Evolutionary conservation across 2,888 invertebrate genomes (phyloP), one percentile per base, ranked within the genome.

Genomic region (Anarsia innoxiella): DNA sequence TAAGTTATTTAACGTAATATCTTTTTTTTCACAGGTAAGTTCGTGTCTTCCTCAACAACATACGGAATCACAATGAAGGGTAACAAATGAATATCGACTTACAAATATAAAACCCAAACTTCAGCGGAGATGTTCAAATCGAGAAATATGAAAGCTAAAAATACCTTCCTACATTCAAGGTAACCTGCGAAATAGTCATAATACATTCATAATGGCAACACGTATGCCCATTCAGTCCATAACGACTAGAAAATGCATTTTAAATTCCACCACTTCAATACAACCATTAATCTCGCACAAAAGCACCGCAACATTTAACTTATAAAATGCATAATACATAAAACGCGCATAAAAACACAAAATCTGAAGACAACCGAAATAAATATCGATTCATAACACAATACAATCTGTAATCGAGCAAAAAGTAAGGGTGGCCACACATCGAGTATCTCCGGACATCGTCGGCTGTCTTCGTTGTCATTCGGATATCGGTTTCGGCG

Each of bases 361-460:
- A 25, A n/a, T 25, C 25, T 3, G 3, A 19, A 60, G 62, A 67
- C 61, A 66, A 63, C 66, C 71, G 69, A 77, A 77, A 79, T 75
- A 76, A 74, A 78, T 79, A 75, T 76, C 73, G 72, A 75, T 71
- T 77, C 70, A 76, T 82, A 78, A 78, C 67, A 78, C 80, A 83
- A 82, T 83, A 77, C 78, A 80, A 82, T 80, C 76, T 63, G 56
- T 51, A 70, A 80, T 79, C 79, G 72, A 42, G 34, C 31, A 39
- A 43, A 63, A 66, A 64, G 73, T 67, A 66, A 69, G 68, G 72
- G 72, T 68, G 72, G 59, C 68, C 76, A 78, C 78, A 79, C 75
- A 72, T 71, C 55, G 59, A 50, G 66, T 73, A 76, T 74, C 74
- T 61, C 47, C 44, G 54, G 53, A 59, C 55, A 67, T 70, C 66